These are phyloP conservation scores for Nyctereutes procyonoides DNA, from an alignment of 2,113 vertebrate species.

Conservation along the genomic window DNA sequence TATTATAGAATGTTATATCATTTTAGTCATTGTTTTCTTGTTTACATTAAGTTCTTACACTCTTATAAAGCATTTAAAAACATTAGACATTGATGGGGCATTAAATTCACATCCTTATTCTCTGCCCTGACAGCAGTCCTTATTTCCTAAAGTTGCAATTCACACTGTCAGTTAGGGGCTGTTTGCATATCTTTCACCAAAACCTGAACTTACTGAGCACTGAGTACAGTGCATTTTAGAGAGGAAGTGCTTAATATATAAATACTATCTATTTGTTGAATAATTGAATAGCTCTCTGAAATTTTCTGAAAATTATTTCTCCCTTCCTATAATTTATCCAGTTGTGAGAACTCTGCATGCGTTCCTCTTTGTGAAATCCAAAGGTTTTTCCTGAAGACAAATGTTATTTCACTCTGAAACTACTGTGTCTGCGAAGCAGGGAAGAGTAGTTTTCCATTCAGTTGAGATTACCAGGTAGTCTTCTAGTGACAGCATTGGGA, in stretches of 20 bases:
- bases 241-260: neutral
- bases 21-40: neutral
- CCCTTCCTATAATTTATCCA: neutral
- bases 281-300: neutral
- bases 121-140: rapidly evolving
- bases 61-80: neutral
- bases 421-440: neutral
- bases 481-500: neutral
- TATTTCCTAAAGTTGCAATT: neutral
- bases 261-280: neutral
- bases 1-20: neutral
- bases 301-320: neutral
- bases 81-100: neutral
- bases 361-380: neutral
- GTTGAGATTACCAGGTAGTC: neutral
- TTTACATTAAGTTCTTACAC: neutral
- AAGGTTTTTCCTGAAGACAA: neutral
- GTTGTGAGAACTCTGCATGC: neutral
- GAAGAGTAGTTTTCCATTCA: neutral
- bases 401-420: neutral
- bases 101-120: neutral
- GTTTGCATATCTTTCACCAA: neutral
- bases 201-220: neutral
- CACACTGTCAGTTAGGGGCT: neutral
- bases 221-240: neutral